phyloP scores from a whole-genome alignment of 1,140 invertebrate genomes.

The Pseudomyrmex gracilis region DNA sequence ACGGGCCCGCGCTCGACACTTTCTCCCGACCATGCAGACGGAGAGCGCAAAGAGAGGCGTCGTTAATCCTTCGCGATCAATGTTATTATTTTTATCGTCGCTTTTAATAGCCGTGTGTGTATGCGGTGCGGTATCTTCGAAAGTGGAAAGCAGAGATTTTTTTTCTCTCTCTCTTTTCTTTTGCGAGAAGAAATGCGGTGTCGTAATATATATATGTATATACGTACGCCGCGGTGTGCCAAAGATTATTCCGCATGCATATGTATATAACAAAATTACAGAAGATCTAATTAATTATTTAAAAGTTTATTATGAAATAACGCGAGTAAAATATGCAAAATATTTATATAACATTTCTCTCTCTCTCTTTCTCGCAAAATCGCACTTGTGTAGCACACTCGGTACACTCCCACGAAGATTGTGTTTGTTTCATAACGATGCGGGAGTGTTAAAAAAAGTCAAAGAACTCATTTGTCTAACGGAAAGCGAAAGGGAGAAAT shows the following conservation, averaged over 20 bases:
- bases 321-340: not conserved
- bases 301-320: not conserved
- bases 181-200: not conserved
- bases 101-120: slow-evolving; percentile 27
- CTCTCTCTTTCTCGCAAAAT: too few species aligned
- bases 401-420: too few species aligned
- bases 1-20: slow-evolving; percentile 27
- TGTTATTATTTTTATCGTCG: slow-evolving; percentile 55
- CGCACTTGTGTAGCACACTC: too few species aligned
- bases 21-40: slow-evolving; percentile 25
- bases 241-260: too few species aligned
- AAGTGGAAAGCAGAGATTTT: slow-evolving; percentile 31
- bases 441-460: too few species aligned
- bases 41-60: not conserved
- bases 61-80: slow-evolving; percentile 47
- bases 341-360: not conserved
- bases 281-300: too few species aligned
- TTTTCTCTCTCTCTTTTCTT: not conserved
- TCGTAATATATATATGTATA: too few species aligned
- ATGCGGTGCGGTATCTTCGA: not conserved
- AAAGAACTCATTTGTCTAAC: not conserved
- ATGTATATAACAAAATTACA: not conserved
- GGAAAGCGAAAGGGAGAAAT: slow-evolving; percentile 6
- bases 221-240: too few species aligned
- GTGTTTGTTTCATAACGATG: too few species aligned